Conservation (phyloP, 2,113 vertebrate species). For the Axis porcinus region DNA sequence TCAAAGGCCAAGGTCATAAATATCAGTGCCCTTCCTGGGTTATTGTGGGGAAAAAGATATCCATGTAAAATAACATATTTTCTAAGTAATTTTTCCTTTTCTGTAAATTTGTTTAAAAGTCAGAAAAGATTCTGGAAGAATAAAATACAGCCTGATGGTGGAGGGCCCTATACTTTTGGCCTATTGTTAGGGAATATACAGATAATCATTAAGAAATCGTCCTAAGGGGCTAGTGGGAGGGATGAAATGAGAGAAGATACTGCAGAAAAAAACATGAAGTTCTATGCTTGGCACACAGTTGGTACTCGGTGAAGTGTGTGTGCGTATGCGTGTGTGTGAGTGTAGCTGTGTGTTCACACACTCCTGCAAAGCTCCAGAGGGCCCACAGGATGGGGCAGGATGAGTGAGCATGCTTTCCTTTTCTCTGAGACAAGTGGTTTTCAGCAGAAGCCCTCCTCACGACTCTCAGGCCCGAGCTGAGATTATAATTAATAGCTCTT, state of each 20-base stretch:
- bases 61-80: constrained; percentile 12
- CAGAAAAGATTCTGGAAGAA: constrained; percentile 1
- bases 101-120: constrained; percentile 28
- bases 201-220: neutral
- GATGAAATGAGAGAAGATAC: neutral
- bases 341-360: too few species aligned
- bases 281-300: neutral
- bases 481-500: constrained; percentile 56
- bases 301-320: neutral
- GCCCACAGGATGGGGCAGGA: neutral
- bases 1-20: neutral
- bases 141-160: neutral
- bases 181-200: neutral
- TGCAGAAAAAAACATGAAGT: neutral
- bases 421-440: constrained; percentile 38
- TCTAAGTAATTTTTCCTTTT: constrained; percentile 34
- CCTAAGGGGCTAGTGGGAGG: neutral
- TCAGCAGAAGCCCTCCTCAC: constrained; percentile 25
- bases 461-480: neutral
- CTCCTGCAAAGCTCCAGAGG: neutral
- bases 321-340: neutral
- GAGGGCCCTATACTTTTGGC: neutral
- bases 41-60: neutral
- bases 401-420: neutral
- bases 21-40: neutral